Percentiles rank a stretch among this genome's conserved stretches.
phyloP scores from a whole-genome alignment of 2,888 invertebrate species.

The Orgyia antiqua region DNA sequence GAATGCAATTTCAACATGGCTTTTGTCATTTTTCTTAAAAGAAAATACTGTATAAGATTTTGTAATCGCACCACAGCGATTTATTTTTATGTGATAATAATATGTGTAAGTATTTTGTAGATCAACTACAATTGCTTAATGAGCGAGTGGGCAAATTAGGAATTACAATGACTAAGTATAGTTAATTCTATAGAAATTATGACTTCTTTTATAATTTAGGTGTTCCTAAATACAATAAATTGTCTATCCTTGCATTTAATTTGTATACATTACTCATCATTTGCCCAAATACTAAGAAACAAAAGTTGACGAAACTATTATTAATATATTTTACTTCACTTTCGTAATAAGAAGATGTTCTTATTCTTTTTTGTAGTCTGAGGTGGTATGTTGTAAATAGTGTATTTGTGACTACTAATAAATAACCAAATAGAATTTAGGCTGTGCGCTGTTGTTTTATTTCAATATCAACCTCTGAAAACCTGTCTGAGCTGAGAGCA shows the following conservation, averaged over 20 bases:
- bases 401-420: slow-evolving; percentile 47
- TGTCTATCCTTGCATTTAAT: slow-evolving; percentile 19
- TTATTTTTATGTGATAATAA: slow-evolving; percentile 18
- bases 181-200: slow-evolving; percentile 14
- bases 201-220: too few relatives aligned
- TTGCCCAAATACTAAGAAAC: slow-evolving; percentile 20
- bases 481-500: too few relatives aligned
- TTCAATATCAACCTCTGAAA: too few relatives aligned
- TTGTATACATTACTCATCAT: slow-evolving; percentile 8
- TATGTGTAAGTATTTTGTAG: slow-evolving; percentile 11
- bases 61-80: too few relatives aligned
- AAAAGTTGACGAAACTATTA: slow-evolving; percentile 14
- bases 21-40: too few relatives aligned
- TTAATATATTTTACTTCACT: slow-evolving; percentile 1
- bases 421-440: slow-evolving; percentile 69
- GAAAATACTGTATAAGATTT: too few relatives aligned
- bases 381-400: slow-evolving; percentile 66
- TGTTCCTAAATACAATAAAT: slow-evolving; percentile 17
- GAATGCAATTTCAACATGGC: too few relatives aligned
- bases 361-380: slow-evolving; percentile 39
- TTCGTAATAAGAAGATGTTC: slow-evolving; percentile 20
- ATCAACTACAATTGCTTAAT: slow-evolving; percentile 13
- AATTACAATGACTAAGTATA: slow-evolving; percentile 23
- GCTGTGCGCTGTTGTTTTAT: slow-evolving; percentile 27
- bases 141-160: slow-evolving; percentile 22